A percentile compares a stretch with the other conserved stretches of the same genome.
Conservation (phyloP, 2,113 vertebrate genomes). For the Acanthisitta chloris region DNA sequence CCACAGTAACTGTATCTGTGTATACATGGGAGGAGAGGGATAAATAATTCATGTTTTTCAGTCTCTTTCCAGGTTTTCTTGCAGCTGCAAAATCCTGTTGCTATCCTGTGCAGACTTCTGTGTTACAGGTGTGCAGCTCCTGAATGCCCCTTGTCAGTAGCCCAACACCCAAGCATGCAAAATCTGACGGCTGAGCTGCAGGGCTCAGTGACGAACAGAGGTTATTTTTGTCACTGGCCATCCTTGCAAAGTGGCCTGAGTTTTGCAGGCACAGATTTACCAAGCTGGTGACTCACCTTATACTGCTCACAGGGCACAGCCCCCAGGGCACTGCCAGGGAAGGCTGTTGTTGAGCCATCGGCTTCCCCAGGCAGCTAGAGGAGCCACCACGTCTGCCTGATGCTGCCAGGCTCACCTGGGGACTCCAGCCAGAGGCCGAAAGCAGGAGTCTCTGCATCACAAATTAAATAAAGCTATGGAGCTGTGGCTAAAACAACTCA, state of each 20-base stretch:
- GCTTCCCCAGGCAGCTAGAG: background rate
- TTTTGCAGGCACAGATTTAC: background rate
- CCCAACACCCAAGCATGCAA: background rate
- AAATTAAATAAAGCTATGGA: background rate
- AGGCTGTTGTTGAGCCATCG: background rate
- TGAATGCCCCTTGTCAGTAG: background rate
- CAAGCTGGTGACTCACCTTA: background rate
- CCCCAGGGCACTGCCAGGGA: background rate
- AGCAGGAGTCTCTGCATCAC: background rate
- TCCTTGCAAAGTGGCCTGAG: background rate
- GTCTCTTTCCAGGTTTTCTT: background rate
- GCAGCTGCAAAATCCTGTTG: background rate
- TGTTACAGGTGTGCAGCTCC: background rate
- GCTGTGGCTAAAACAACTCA: background rate
- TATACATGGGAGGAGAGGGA: background rate
- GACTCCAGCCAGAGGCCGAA: background rate
- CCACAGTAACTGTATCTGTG: background rate
- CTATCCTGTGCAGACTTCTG: background rate
- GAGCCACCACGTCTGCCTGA: background rate
- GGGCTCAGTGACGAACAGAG: fast-evolving
- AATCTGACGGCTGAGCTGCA: background rate
- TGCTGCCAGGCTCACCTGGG: background rate
- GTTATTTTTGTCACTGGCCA: background rate
- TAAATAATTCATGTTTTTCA: background rate
- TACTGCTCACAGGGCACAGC: background rate